phyloP scores from a whole-genome alignment of 2,888 invertebrate genomes.

The Coenonympha glycerion region DNA sequence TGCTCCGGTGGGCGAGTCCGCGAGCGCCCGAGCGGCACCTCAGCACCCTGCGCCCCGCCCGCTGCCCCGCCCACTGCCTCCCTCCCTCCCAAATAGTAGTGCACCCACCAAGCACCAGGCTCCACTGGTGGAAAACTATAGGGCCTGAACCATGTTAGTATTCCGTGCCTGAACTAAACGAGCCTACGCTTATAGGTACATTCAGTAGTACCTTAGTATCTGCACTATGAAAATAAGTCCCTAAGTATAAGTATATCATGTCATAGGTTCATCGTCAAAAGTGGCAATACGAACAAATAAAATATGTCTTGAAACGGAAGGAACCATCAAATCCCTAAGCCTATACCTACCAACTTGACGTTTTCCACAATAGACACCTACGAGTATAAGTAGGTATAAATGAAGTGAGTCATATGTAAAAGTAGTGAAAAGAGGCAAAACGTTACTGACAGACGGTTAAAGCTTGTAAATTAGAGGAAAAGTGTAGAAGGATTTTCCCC shows the following conservation, averaged over 20 bases:
- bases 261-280: neutral
- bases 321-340: conserved; percentile 37
- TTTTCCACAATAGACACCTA: no score
- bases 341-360: conserved; percentile 49
- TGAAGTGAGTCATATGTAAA: conserved; percentile 40
- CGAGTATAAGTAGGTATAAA: no score
- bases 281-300: neutral
- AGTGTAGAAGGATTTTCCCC: conserved; percentile 54
- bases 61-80: conserved; percentile 44
- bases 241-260: no score
- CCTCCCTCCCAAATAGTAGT: conserved; percentile 22
- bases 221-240: no score
- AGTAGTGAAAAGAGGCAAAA: conserved; percentile 17
- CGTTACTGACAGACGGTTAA: conserved; percentile 59
- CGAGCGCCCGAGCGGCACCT: conserved; percentile 42
- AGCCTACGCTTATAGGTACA: no score
- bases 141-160: no score
- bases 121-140: conserved; percentile 7
- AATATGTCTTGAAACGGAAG: neutral
- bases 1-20: conserved; percentile 55
- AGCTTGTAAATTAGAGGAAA: conserved; percentile 68
- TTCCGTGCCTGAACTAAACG: no score
- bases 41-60: conserved; percentile 68
- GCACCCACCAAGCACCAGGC: conserved; percentile 29
- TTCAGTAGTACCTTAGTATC: no score